Conservation (phyloP, 1,140 invertebrate genomes). For the Rhizoglyphus robini region DNA sequence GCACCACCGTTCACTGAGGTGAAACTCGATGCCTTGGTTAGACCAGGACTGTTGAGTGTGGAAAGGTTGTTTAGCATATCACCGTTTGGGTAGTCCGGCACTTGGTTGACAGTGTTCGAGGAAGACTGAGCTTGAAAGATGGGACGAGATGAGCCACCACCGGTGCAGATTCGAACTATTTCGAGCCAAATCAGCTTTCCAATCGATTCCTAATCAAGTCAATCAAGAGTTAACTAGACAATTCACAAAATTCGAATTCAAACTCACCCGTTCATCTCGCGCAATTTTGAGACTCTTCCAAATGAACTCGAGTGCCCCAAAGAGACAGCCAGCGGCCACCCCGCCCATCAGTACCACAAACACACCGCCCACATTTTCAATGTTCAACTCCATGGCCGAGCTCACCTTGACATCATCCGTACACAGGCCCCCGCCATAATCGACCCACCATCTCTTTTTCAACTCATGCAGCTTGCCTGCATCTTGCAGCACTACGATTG, state of each 20-base stretch:
- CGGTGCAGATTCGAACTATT: slow-evolving; percentile 13
- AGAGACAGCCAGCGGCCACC: slow-evolving; percentile 30
- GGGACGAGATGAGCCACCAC: slow-evolving; percentile 15
- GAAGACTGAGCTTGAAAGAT: background rate
- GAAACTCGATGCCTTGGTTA: background rate
- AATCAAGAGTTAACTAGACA: too few relatives aligned
- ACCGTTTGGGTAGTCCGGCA: background rate
- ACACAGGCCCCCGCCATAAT: slow-evolving; percentile 25
- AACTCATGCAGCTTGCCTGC: slow-evolving; percentile 35
- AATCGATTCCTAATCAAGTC: too few relatives aligned
- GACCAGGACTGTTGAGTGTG: background rate
- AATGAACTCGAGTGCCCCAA: slow-evolving; percentile 26
- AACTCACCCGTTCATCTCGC: slow-evolving; percentile 25
- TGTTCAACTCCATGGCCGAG: slow-evolving; percentile 27
- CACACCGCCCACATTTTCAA: slow-evolving; percentile 33
- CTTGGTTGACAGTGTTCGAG: background rate
- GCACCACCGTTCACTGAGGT: too few relatives aligned
- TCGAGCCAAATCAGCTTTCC: slow-evolving; percentile 16
- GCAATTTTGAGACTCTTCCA: slow-evolving; percentile 25
- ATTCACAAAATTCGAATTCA: too few relatives aligned
- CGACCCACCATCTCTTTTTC: slow-evolving; percentile 36
- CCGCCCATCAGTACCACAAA: slow-evolving; percentile 33
- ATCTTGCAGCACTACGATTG: slow-evolving; percentile 39
- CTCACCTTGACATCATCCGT: background rate
- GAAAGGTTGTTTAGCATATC: background rate